Percentiles rank a stretch among this genome's conserved stretches.
Evolutionary conservation across 2,888 invertebrate species (phyloP).

Genomic region (Cybosia mesomella): DNA sequence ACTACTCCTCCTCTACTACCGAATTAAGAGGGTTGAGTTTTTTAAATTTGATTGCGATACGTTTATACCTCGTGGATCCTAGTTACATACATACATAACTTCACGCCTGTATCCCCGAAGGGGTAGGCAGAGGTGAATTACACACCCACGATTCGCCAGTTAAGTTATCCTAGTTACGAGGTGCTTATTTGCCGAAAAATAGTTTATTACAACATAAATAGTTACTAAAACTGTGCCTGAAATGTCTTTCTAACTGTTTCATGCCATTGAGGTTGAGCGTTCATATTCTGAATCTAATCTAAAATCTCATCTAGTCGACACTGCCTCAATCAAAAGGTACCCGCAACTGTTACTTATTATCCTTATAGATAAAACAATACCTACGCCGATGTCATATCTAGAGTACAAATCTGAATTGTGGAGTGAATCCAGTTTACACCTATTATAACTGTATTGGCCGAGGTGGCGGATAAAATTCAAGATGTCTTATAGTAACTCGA

Average conservation of each 20-base stretch:
- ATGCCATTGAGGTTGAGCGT: background rate
- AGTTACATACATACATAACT: no score
- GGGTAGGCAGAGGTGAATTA: no score
- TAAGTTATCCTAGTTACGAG: no score
- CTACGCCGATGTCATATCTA: constrained; percentile 20
- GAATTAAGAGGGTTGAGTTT: no score
- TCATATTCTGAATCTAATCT: constrained; percentile 3
- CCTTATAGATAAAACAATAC: constrained; percentile 22
- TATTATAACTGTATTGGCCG: constrained; percentile 39
- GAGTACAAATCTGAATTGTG: constrained; percentile 25
- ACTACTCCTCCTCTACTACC: no score
- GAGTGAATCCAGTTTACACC: constrained; percentile 39
- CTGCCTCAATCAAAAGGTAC: background rate
- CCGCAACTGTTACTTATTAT: constrained; percentile 5
- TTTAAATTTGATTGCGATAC: no score
- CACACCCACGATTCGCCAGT: no score
- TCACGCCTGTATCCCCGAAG: no score
- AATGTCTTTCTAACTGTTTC: background rate
- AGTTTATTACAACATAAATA: background rate
- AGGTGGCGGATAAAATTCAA: constrained; percentile 37
- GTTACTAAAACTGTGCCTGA: background rate
- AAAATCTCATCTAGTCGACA: background rate
- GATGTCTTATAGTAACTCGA: constrained; percentile 30
- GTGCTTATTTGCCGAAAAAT: no score
- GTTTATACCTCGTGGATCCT: no score